Evolutionary conservation across 2,113 vertebrate genomes (phyloP), one percentile per base, ranked within the genome.

Genomic region (Lepidiolamprologus cunningtoni): DNA sequence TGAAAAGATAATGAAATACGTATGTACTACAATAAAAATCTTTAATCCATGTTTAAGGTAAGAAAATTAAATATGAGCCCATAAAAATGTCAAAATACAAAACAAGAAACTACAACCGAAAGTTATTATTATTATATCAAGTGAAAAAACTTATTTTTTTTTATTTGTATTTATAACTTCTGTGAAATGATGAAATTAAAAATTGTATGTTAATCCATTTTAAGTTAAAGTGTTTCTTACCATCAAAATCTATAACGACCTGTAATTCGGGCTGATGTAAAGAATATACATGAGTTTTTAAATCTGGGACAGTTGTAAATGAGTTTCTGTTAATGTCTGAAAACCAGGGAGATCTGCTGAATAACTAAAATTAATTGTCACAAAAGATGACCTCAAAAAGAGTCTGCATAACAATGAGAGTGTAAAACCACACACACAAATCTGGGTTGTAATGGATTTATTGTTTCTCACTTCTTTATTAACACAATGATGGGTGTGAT

Each of bases 311-410:
- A 40, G 35, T 6, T 14, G 37, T 21, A 42, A 71, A 71, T 71
- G n/a, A 21, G 66, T 2, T 40, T 71, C 5, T 42, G 12, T 40
- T 71, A 71, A 71, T 71, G n/a, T 42, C 12, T 71, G n/a, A 42
- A 71, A 71, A 71, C 37, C 37, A 71, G 13, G n/a, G 21, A 73
- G 40, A 10, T 42, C 35, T 71, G 66, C 66, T 13, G 37, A 68
- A 68, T 5, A 13, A 40, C 14, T 73, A 45, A 8, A 40, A 45
- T 3, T 73, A 37, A 45, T 7, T 73, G 21, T 17, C 37, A 45
- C 13, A 73, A 73, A 42, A 16, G 37, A 42, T 1, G 35, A 71
- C 35, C 37, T 42, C 3, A 42, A 26, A 71, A 14, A 16, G n/a
- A 14, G 5, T 42, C 35, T 71, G 66, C 13, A 42, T 17, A 17